phyloP scores from a whole-genome alignment of 1,140 invertebrate species.

The Drosophila bocqueti region DNA sequence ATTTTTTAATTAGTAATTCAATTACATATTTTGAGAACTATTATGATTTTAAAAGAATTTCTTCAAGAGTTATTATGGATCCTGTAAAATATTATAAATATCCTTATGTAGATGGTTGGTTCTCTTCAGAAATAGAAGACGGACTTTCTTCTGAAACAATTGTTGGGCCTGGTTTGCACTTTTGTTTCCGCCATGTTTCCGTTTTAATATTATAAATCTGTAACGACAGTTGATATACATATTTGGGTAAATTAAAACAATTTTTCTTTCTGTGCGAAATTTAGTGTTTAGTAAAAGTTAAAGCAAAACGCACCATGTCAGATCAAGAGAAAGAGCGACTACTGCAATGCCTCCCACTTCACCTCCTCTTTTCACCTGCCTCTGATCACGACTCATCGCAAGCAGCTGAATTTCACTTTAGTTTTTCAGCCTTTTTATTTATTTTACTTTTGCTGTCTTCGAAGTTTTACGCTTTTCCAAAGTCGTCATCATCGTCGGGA shows the following conservation, averaged over 20 bases:
- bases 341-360: constrained; percentile 36
- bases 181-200: too few relatives aligned
- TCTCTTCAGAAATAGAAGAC: neutral
- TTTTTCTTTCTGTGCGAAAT: constrained; percentile 9
- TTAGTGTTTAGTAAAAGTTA: constrained; percentile 76
- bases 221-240: neutral
- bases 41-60: neutral
- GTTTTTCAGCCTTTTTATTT: constrained; percentile 74
- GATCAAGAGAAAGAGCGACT: constrained; percentile 31
- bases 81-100: neutral
- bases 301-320: constrained; percentile 55
- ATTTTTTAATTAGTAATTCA: too few relatives aligned
- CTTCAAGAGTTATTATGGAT: neutral
- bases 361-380: constrained; percentile 36
- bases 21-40: neutral
- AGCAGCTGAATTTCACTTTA: constrained; percentile 71
- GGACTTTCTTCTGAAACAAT: neutral
- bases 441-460: constrained; percentile 72
- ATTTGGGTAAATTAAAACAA: neutral
- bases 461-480: constrained; percentile 78
- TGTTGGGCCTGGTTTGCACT: too few relatives aligned
- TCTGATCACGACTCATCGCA: constrained; percentile 42
- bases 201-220: neutral
- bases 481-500: constrained; percentile 61
- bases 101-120: neutral